Evolutionary conservation across 1,140 invertebrate species (phyloP).

Genomic region (Drosophila pseudoobscura): DNA sequence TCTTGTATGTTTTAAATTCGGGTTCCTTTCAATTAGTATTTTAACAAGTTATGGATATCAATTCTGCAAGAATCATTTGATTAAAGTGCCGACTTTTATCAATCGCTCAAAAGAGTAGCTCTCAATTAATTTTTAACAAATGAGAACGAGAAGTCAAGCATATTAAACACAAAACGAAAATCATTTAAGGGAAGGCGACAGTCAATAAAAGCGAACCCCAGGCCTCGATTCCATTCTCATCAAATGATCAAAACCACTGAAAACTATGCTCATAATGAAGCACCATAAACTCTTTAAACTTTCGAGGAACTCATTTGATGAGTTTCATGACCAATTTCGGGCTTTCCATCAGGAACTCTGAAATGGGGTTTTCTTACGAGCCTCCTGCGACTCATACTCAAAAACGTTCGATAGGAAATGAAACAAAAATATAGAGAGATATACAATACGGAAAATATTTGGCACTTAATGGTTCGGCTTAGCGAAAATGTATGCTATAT

Average conservation of each 20-base stretch:
- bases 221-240: neutral
- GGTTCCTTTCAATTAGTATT: no score
- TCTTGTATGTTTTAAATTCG: no score
- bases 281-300: conserved; percentile 6
- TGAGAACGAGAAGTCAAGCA: neutral
- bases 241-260: neutral
- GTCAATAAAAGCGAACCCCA: no score
- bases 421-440: conserved; percentile 5
- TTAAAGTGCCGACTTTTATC: no score
- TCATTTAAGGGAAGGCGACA: no score
- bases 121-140: no score
- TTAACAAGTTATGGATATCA: no score
- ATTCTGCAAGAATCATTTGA: no score
- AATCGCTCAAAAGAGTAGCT: no score
- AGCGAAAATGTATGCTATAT: conserved; percentile 18
- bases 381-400: conserved; percentile 37
- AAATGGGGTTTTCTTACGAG: conserved; percentile 11
- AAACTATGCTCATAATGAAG: neutral
- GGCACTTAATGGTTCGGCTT: conserved; percentile 28
- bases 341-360: conserved; percentile 4
- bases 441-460: neutral
- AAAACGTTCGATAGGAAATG: conserved; percentile 13
- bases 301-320: conserved; percentile 41
- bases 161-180: no score
- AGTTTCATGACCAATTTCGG: conserved; percentile 13